phyloP scores from a whole-genome alignment of 2,113 vertebrate genomes.

The Podarcis muralis region DNA sequence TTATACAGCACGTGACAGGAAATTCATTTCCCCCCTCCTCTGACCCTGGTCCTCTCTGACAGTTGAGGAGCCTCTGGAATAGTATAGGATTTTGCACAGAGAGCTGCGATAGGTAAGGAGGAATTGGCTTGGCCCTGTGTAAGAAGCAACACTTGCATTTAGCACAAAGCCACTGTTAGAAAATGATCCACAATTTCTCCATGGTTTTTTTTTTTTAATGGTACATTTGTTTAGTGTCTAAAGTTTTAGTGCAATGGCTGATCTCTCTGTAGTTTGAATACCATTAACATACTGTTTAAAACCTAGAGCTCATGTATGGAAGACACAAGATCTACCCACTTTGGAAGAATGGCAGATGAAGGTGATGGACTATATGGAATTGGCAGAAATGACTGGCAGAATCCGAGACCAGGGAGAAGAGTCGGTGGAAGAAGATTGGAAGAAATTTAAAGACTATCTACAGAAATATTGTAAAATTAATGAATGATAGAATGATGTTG shows the following conservation, averaged over 20 bases:
- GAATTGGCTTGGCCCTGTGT: neutral
- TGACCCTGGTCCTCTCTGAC: neutral
- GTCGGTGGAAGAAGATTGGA: too few species aligned
- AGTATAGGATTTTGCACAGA: neutral
- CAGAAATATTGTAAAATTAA: too few species aligned
- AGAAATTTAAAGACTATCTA: too few species aligned
- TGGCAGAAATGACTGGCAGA: too few species aligned
- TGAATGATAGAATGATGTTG: too few species aligned
- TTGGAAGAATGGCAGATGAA: too few species aligned
- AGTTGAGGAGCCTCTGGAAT: neutral
- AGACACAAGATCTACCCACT: too few species aligned
- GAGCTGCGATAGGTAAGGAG: neutral
- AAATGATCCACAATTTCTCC: neutral
- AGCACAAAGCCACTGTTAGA: neutral
- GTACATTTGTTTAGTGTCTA: neutral
- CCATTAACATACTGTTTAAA: constrained; percentile 13
- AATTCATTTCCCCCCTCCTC: neutral
- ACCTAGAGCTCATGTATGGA: neutral
- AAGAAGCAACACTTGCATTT: neutral
- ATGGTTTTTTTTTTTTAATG: too few species aligned
- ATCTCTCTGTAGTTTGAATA: neutral
- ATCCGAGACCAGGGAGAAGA: too few species aligned
- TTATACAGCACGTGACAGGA: too few species aligned
- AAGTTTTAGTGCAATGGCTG: neutral
- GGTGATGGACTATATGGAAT: too few species aligned